phyloP scores from a whole-genome alignment of 2,113 vertebrate species.

The Ophthalmolycus amberensis region DNA sequence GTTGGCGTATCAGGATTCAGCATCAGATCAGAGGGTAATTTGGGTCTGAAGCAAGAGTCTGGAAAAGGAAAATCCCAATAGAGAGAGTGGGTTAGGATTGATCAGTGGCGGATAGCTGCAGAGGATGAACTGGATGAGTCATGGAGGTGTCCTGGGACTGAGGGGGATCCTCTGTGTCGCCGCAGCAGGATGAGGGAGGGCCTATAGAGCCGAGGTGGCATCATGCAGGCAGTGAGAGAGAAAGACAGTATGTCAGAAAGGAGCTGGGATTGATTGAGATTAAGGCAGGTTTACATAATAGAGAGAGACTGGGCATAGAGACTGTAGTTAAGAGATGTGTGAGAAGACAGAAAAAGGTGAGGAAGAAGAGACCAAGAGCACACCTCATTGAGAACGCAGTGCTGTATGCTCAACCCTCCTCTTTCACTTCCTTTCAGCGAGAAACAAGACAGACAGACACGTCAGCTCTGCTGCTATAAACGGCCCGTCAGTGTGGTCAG shows the following conservation, averaged over 20 bases:
- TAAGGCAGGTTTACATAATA: background rate
- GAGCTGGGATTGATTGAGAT: conserved; percentile 7
- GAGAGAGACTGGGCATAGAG: conserved; percentile 16
- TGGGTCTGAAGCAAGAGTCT: conserved; percentile 30
- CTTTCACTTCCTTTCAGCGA: conserved; percentile 26
- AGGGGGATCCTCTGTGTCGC: conserved; percentile 53
- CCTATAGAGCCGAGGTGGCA: conserved; percentile 48
- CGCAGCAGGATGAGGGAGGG: conserved; percentile 59
- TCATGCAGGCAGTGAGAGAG: conserved; percentile 58
- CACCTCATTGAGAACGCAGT: conserved; percentile 52
- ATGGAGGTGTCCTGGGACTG: conserved; percentile 53
- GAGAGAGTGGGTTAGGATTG: conserved; percentile 39
- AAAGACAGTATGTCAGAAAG: conserved; percentile 35
- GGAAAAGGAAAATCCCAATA: conserved; percentile 35
- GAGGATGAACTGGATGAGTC: conserved; percentile 53
- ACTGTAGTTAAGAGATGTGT: conserved; percentile 20
- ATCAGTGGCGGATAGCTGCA: conserved; percentile 51
- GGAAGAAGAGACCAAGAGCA: conserved; percentile 12
- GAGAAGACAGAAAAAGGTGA: conserved; percentile 14
- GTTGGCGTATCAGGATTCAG: conserved; percentile 32
- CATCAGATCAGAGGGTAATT: conserved; percentile 54
- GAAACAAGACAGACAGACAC: conserved; percentile 29
- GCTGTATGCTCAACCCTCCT: conserved; percentile 29
- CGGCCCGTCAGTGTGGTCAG: conserved; percentile 3
- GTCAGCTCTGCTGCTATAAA: conserved; percentile 33